Evolutionary conservation across 2,888 invertebrate genomes (phyloP).

Genomic region (Eremobia ochroleuca): DNA sequence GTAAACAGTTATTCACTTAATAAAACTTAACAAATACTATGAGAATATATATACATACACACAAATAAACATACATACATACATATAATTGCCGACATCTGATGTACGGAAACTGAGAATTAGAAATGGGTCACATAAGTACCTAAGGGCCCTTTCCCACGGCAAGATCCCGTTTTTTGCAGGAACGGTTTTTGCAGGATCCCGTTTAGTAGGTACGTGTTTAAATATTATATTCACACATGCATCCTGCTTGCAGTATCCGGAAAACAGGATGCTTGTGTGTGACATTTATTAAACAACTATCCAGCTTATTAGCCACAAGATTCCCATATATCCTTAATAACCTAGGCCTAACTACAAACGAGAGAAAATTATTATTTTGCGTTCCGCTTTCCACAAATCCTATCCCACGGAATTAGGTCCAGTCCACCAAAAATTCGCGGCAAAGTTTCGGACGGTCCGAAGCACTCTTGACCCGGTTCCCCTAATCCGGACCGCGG

Average conservation of each 20-base stretch:
- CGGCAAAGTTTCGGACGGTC: conserved; percentile 46
- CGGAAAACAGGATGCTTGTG: too few relatives aligned
- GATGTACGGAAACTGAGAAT: background rate
- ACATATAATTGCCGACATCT: too few relatives aligned
- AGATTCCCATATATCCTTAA: background rate
- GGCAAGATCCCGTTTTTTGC: too few relatives aligned
- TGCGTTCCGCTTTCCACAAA: conserved; percentile 49
- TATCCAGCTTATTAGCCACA: background rate
- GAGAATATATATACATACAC: too few relatives aligned
- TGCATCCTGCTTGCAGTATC: too few relatives aligned
- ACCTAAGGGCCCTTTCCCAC: too few relatives aligned
- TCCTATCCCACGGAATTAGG: conserved; percentile 50
- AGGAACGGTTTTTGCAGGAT: too few relatives aligned
- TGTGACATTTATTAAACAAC: background rate
- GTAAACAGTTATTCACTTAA: too few relatives aligned
- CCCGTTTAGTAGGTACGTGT: too few relatives aligned
- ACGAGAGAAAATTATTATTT: conserved; percentile 50
- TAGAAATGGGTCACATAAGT: background rate
- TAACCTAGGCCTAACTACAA: conserved; percentile 21
- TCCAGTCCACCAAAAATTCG: conserved; percentile 57
- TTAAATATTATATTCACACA: too few relatives aligned
- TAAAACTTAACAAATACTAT: too few relatives aligned
- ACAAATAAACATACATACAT: too few relatives aligned
- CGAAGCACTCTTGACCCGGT: conserved; percentile 56
- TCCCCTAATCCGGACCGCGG: conserved; percentile 47